Conservation (phyloP, 2,113 vertebrate species). For the Caracal caracal region DNA sequence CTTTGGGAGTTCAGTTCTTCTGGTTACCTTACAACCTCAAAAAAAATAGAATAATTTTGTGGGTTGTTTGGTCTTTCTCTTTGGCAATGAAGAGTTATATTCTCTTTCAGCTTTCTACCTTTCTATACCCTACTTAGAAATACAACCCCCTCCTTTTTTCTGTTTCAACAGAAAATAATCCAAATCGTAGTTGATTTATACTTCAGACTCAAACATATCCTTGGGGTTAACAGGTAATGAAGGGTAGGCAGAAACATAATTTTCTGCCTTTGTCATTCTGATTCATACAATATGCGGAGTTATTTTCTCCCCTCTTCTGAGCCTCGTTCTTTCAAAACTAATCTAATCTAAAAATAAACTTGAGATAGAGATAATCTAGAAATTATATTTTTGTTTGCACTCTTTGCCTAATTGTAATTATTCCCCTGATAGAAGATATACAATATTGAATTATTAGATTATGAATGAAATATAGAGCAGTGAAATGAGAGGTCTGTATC, state of each 20-base stretch:
- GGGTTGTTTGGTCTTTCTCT: not conserved
- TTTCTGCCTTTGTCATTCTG: conserved; percentile 64
- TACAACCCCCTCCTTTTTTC: conserved; percentile 70
- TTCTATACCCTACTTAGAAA: not conserved
- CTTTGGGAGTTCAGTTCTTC: not conserved
- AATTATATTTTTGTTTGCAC: conserved; percentile 51
- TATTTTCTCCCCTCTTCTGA: conserved; percentile 40
- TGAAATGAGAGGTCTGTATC: conserved; percentile 19
- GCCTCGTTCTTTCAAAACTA: conserved; percentile 73
- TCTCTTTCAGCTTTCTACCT: not conserved
- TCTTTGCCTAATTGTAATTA: conserved; percentile 58
- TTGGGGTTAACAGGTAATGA: conserved; percentile 59
- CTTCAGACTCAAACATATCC: conserved; percentile 62
- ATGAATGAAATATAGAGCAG: not conserved
- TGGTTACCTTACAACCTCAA: not conserved
- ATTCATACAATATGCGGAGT: conserved; percentile 78
- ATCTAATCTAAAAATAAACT: conserved; percentile 45
- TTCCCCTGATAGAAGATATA: not conserved
- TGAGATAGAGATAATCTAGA: conserved; percentile 58
- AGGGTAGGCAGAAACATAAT: conserved; percentile 73
- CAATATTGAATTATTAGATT: conserved; percentile 6
- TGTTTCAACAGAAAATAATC: conserved; percentile 76
- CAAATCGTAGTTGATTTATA: conserved; percentile 81
- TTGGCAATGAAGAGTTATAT: not conserved
- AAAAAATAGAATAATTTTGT: not conserved